Conservation (phyloP, 2,113 vertebrate genomes). For the Otolemur garnettii region DNA sequence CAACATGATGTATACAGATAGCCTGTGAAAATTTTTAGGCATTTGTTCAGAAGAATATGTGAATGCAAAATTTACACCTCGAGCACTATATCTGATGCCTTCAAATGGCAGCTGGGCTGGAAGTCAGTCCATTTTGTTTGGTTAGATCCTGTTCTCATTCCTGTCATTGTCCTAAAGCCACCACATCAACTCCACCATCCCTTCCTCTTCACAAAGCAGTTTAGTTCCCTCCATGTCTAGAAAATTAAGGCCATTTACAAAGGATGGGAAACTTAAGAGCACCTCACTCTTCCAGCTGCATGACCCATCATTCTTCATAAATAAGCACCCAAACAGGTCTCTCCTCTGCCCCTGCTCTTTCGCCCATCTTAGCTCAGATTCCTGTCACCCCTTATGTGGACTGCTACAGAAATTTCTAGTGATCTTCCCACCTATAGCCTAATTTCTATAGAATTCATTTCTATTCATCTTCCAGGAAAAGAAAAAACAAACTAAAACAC, state of each 20-base stretch:
- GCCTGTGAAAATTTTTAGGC: neutral
- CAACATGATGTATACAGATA: neutral
- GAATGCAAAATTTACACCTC: neutral
- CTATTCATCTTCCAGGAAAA: neutral
- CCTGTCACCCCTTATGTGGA: neutral
- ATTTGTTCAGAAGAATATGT: constrained; percentile 15
- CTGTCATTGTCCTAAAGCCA: neutral
- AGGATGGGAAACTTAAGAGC: neutral
- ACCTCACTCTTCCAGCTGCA: neutral
- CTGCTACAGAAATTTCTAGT: neutral
- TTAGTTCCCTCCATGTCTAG: neutral
- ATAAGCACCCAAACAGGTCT: neutral
- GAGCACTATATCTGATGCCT: neutral
- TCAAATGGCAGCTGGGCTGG: neutral
- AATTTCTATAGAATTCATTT: neutral
- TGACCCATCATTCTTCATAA: too few species aligned
- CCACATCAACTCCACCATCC: neutral
- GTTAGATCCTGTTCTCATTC: neutral
- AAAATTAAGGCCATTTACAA: neutral
- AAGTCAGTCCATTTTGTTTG: neutral
- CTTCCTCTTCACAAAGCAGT: constrained; percentile 7
- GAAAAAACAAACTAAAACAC: neutral
- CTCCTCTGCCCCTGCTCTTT: neutral
- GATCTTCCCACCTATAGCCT: neutral
- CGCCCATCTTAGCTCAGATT: neutral